phyloP scores from a whole-genome alignment of 2,888 invertebrate species.

The Camptogramma bilineatum region DNA sequence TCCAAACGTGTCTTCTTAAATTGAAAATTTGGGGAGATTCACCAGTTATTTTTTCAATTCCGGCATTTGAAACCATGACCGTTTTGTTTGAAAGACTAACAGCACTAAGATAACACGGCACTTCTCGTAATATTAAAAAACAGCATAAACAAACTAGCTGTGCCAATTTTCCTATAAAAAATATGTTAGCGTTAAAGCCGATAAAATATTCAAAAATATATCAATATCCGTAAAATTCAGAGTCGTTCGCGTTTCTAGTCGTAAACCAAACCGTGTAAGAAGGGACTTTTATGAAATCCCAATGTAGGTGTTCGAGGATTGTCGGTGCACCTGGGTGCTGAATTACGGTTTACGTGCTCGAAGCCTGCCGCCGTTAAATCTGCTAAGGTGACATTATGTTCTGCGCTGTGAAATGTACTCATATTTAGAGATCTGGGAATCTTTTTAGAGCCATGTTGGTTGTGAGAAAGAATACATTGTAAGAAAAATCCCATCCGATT shows the following conservation, averaged over 20 bases:
- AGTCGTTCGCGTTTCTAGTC: slow-evolving; percentile 30
- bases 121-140: too few species aligned
- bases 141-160: too few species aligned
- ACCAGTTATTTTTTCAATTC: too few species aligned
- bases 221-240: neutral
- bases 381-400: slow-evolving; percentile 40
- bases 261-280: slow-evolving; percentile 42
- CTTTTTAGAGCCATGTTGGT: neutral
- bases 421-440: slow-evolving; percentile 11
- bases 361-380: slow-evolving; percentile 57
- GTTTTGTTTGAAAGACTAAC: too few species aligned
- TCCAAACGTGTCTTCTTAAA: too few species aligned
- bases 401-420: slow-evolving; percentile 17
- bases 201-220: neutral
- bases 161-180: too few species aligned
- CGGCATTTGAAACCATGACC: too few species aligned
- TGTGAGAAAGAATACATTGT: too few species aligned
- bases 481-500: too few species aligned
- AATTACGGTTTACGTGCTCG: slow-evolving; percentile 70
- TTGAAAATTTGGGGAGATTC: too few species aligned
- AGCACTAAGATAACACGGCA: too few species aligned
- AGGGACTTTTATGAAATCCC: slow-evolving; percentile 76
- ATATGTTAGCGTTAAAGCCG: neutral
- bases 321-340: slow-evolving; percentile 74
- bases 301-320: slow-evolving; percentile 65